Evolutionary conservation across 1,140 invertebrate genomes (phyloP).

Genomic region (Luehdorfia chinensis): DNA sequence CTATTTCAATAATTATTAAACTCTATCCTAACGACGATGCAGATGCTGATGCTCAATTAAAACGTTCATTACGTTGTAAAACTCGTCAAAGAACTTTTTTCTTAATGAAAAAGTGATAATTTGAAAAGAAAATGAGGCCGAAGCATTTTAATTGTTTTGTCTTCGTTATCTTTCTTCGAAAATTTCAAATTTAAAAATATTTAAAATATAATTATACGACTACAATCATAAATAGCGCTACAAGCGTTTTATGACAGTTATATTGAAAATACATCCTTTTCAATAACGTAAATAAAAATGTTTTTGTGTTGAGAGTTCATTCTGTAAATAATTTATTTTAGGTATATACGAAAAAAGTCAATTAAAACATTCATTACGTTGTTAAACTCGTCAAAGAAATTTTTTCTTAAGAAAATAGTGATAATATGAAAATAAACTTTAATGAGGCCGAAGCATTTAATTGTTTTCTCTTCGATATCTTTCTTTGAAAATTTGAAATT

Average conservation of each 20-base stretch:
- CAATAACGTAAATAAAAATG: too few relatives aligned
- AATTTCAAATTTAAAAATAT: conserved; percentile 3
- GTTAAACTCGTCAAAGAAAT: conserved; percentile 17
- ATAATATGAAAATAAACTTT: conserved; percentile 15
- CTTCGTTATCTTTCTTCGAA: conserved; percentile 5
- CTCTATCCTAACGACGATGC: too few relatives aligned
- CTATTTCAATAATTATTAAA: too few relatives aligned
- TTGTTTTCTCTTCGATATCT: conserved; percentile 13
- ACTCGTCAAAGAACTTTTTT: conserved; percentile 16
- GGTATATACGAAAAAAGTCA: too few relatives aligned
- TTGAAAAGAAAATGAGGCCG: conserved; percentile 16
- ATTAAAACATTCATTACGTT: conserved; percentile 14
- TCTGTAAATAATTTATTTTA: too few relatives aligned
- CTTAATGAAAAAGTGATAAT: conserved; percentile 13
- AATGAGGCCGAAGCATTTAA: conserved; percentile 14
- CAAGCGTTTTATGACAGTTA: too few relatives aligned
- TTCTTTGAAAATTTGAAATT: conserved; percentile 6
- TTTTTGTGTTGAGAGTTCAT: too few relatives aligned
- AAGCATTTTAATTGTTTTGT: conserved; percentile 16
- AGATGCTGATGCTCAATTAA: too few relatives aligned
- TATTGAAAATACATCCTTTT: neutral
- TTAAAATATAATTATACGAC: too few relatives aligned
- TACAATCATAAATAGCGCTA: too few relatives aligned
- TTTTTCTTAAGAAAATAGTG: conserved; percentile 14
- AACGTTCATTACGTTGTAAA: conserved; percentile 4